Conservation (phyloP, 2,113 vertebrate genomes). For the Channa argus region DNA sequence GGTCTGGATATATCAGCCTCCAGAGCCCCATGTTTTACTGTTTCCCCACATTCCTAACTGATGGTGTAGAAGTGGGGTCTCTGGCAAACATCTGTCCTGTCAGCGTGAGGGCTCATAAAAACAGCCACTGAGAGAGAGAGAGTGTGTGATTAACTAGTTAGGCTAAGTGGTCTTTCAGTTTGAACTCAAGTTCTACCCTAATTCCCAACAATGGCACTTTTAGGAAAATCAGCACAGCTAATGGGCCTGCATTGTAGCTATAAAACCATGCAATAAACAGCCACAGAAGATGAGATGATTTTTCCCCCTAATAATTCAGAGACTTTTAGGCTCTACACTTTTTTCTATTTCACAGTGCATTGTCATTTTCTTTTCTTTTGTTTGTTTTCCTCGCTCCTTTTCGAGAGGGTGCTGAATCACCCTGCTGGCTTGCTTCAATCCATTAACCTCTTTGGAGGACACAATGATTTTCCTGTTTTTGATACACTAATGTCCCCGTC, state of each 20-base stretch:
- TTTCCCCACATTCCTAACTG: conserved; percentile 74
- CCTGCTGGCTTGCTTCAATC: conserved; percentile 53
- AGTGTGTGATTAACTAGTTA: conserved; percentile 76
- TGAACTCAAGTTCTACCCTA: conserved; percentile 62
- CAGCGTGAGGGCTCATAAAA: conserved; percentile 75
- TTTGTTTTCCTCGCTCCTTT: conserved; percentile 59
- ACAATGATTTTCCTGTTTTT: conserved; percentile 47
- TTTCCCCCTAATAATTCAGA: conserved; percentile 13
- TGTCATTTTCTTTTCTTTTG: conserved; percentile 63
- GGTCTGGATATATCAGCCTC: conserved; percentile 59
- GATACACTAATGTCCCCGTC: conserved; percentile 41
- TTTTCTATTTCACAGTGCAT: conserved; percentile 42
- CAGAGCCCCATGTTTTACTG: conserved; percentile 56
- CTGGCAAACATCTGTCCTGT: conserved; percentile 80
- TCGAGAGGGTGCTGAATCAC: conserved; percentile 47
- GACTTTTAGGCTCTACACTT: conserved; percentile 46
- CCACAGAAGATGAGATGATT: conserved; percentile 38
- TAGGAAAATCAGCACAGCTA: conserved; percentile 59
- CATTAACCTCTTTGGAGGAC: conserved; percentile 69
- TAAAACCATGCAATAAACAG: conserved; percentile 54
- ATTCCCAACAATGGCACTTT: conserved; percentile 71
- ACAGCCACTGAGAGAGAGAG: conserved; percentile 40
- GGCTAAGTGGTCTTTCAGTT: conserved; percentile 73
- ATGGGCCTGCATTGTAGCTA: conserved; percentile 42
- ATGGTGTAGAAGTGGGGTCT: conserved; percentile 72